phyloP scores from a whole-genome alignment of 2,797 vertebrate species.

The Rhodeus uyekii region DNA sequence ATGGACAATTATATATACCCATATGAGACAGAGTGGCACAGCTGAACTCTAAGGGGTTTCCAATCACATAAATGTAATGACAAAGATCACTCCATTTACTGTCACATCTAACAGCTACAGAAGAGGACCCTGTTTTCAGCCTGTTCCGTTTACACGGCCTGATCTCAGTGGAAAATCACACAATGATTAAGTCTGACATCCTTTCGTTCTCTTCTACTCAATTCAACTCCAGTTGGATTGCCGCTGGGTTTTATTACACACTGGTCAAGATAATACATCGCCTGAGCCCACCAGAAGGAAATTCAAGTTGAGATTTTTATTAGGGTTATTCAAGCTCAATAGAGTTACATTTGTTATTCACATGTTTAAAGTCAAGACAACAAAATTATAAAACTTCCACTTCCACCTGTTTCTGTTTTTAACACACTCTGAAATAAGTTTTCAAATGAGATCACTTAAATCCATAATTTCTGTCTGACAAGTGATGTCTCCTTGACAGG shows the following conservation, averaged over 20 bases:
- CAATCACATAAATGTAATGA: background rate
- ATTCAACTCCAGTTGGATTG: constrained; percentile 10
- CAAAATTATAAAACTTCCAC: background rate
- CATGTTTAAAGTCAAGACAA: background rate
- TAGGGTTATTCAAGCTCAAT: background rate
- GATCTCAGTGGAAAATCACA: constrained; percentile 36
- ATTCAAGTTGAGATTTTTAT: constrained; percentile 21
- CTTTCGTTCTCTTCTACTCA: constrained; percentile 28
- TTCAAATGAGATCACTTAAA: background rate
- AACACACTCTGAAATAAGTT: no score
- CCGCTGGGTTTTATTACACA: constrained; percentile 22
- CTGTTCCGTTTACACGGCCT: constrained; percentile 10
- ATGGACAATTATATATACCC: background rate
- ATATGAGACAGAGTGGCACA: background rate
- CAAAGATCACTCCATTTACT: background rate
- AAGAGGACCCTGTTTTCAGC: background rate
- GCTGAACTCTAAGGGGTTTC: constrained; percentile 20
- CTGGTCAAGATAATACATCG: constrained; percentile 34
- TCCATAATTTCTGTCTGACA: background rate
- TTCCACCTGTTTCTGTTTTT: background rate
- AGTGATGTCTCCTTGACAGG: background rate
- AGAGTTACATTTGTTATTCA: background rate
- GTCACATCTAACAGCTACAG: background rate
- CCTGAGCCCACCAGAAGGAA: constrained; percentile 9
- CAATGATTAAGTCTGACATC: constrained; percentile 41